phyloP scores from a whole-genome alignment of 1,140 invertebrate genomes.

The Polypedilum pembai region DNA sequence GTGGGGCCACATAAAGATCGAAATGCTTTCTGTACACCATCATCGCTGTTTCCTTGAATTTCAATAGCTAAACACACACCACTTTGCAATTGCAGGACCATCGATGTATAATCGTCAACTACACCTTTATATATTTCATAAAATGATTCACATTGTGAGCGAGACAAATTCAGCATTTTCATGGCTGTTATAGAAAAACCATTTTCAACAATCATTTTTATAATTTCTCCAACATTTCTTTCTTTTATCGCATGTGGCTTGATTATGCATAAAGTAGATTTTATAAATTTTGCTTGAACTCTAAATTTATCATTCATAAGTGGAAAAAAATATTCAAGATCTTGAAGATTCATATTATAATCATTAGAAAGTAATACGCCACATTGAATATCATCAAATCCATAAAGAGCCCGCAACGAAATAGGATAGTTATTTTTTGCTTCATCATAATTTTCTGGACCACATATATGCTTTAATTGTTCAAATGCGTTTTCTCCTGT shows the following conservation, averaged over 20 bases:
- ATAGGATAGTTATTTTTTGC: slow-evolving; percentile 52
- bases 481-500: slow-evolving; percentile 62
- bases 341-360: slow-evolving; percentile 41
- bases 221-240: slow-evolving; percentile 60
- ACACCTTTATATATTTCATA: slow-evolving; percentile 91
- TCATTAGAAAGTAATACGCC: slow-evolving; percentile 46
- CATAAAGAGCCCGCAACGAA: slow-evolving; percentile 63
- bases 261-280: slow-evolving; percentile 77
- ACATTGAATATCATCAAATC: slow-evolving; percentile 61
- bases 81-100: slow-evolving; percentile 72
- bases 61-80: slow-evolving; percentile 82
- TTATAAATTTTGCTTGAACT: slow-evolving; percentile 52
- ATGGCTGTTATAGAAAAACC: slow-evolving; percentile 72
- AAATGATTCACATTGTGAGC: slow-evolving; percentile 80
- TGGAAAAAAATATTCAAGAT: slow-evolving; percentile 63
- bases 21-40: slow-evolving; percentile 58
- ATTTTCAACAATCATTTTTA: slow-evolving; percentile 63
- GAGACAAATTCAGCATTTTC: slow-evolving; percentile 69
- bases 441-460: slow-evolving; percentile 57
- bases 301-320: slow-evolving; percentile 39
- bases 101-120: slow-evolving; percentile 71
- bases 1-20: slow-evolving; percentile 76
- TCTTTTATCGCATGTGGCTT: slow-evolving; percentile 84
- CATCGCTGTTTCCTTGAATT: slow-evolving; percentile 55
- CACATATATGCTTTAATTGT: slow-evolving; percentile 48